Conservation (phyloP, 2,888 invertebrate species). For the Parelbella ahira region DNA sequence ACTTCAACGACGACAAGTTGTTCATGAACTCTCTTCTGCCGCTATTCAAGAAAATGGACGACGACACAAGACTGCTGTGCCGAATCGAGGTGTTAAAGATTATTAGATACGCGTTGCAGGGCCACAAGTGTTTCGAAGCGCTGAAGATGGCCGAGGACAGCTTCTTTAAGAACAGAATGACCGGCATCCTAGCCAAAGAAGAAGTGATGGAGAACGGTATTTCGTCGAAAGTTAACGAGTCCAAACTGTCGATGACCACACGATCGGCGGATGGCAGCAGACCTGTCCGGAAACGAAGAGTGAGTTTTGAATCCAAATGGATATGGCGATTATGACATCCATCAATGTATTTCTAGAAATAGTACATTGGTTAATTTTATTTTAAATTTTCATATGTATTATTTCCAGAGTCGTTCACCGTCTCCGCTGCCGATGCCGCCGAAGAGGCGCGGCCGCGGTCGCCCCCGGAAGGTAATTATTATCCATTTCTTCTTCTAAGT, state of each 20-base stretch:
- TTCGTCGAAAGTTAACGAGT: conserved; percentile 37
- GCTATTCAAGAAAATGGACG: conserved; percentile 69
- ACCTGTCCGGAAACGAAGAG: conserved; percentile 61
- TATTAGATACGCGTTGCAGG: conserved; percentile 59
- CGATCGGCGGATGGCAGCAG: conserved; percentile 67
- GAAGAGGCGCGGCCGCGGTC: conserved; percentile 66
- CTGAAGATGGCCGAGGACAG: conserved; percentile 54
- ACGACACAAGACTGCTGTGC: conserved; percentile 63
- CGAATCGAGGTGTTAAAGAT: conserved; percentile 68
- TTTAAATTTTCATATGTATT: no score
- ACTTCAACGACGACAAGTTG: conserved; percentile 66
- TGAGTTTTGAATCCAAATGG: no score
- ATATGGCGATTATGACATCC: no score
- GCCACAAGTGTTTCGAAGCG: conserved; percentile 58
- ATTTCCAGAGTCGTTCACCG: conserved; percentile 54
- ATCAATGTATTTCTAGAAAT: no score
- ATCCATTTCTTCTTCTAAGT: no score
- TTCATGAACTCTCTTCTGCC: conserved; percentile 72
- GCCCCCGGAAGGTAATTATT: conserved; percentile 74
- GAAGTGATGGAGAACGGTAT: conserved; percentile 37
- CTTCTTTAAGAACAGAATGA: conserved; percentile 50
- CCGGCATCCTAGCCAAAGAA: conserved; percentile 47
- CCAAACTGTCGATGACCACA: conserved; percentile 64
- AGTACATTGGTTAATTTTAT: no score
- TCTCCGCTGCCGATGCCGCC: conserved; percentile 54